Percentiles rank a stretch among this genome's conserved stretches.
Conservation (phyloP, 1,140 invertebrate genomes). For the Drosophila pandora region DNA sequence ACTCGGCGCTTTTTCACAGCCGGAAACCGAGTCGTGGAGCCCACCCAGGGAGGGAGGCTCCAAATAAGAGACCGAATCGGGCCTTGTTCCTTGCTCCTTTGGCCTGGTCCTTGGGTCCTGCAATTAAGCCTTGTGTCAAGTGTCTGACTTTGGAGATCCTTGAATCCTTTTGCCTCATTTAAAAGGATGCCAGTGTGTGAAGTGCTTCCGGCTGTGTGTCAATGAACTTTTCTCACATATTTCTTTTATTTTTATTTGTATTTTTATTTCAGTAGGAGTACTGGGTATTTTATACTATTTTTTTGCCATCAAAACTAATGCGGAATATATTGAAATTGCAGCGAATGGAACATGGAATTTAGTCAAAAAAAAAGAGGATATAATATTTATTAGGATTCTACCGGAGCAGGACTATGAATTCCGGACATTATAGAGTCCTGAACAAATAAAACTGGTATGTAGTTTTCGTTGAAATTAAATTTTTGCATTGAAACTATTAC, state of each 20-base stretch:
- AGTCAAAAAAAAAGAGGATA: too few relatives aligned
- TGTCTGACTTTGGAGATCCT: slow-evolving; percentile 23
- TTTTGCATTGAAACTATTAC: background rate
- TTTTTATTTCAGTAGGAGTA: background rate
- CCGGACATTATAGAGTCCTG: too few relatives aligned
- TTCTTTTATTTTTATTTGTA: background rate
- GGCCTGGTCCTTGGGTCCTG: slow-evolving; percentile 20
- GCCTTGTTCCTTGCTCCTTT: background rate
- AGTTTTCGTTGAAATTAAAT: background rate
- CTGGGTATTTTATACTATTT: background rate
- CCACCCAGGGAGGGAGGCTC: slow-evolving; percentile 5
- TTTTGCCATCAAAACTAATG: background rate
- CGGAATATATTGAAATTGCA: background rate
- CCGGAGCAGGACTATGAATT: too few relatives aligned
- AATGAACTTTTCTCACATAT: slow-evolving; percentile 45
- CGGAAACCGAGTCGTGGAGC: slow-evolving; percentile 2
- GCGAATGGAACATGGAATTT: background rate
- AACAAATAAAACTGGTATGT: too few relatives aligned
- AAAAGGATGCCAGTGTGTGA: slow-evolving; percentile 19
- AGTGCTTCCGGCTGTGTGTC: slow-evolving; percentile 59
- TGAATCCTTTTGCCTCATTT: background rate
- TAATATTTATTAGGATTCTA: too few relatives aligned
- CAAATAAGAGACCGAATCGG: background rate
- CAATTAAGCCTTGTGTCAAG: slow-evolving; percentile 73
- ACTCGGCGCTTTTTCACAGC: slow-evolving; percentile 69